Evolutionary conservation across 2,113 vertebrate genomes (phyloP), one percentile per base, ranked within the genome.

Genomic region (Cygnus buccinator): DNA sequence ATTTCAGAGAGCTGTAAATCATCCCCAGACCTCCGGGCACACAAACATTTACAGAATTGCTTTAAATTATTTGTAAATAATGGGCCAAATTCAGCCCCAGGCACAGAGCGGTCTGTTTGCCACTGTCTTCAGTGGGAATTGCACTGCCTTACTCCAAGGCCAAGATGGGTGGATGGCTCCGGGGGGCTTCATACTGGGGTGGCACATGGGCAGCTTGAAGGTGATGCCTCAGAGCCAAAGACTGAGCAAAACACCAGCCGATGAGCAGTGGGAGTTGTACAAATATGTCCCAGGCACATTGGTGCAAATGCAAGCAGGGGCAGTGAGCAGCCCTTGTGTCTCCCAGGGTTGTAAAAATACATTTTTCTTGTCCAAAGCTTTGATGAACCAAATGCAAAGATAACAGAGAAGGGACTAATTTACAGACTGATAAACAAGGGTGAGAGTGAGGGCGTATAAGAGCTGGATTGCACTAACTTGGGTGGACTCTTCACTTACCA

Each of bases 1-100:
- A 79, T 81, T 75, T 89, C 88, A 96, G 92, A 93, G 94, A 54
- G 95, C 94, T 96, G 92, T 96, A 97, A 94, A 96, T 97, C 95
- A 93, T 93, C 73, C 90, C 57, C 62, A 84, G 92, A 95, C 92
- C 95, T 92, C 84, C 13, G 22, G 92, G 94, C 95, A 87, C 77
- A 62, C 61, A 96, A 93, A 82, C 80, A 82, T 94, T 92, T 92
- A 86, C 86, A 94, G 80, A 95, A 95, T 82, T 79, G 54, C 92
- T 95, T 96, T 84, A 92, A 96, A 92, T 92, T 78, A 87, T 96
- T 92, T 93, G 73, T 92, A 95, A 96, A 93, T 68, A 95, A 89
- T 39, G 82, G 72, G 50, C 67, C 65, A 75, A 90, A 78, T 68
- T 28, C 90, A 72, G 80, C 66, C 68, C 61, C 48, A 68, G 79